Evolutionary conservation across 2,888 invertebrate genomes (phyloP).

Genomic region (Tanytarsus gracilentus): DNA sequence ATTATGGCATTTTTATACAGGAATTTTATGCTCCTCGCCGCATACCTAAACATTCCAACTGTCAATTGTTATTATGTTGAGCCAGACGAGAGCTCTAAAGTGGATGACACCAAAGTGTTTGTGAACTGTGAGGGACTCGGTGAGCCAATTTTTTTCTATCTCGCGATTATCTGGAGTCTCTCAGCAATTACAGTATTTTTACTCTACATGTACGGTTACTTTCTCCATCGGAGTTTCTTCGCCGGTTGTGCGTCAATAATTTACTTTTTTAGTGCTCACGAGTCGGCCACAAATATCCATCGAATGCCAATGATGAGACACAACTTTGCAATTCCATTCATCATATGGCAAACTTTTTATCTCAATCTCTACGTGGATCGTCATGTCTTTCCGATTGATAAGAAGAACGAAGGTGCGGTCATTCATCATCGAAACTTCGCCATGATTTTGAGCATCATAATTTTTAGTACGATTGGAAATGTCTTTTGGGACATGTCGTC

Average conservation of each 20-base stretch:
- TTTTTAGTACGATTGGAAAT: constrained; percentile 38
- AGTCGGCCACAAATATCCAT: constrained; percentile 72
- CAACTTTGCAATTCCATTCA: constrained; percentile 74
- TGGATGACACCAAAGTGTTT: constrained; percentile 49
- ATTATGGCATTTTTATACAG: constrained; percentile 38
- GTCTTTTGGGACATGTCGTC: constrained; percentile 75
- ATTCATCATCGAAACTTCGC: constrained; percentile 30
- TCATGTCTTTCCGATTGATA: constrained; percentile 31
- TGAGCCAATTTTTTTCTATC: constrained; percentile 73
- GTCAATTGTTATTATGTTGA: constrained; percentile 46
- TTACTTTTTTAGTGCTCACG: constrained; percentile 73
- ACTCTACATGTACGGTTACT: constrained; percentile 54
- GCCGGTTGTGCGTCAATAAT: constrained; percentile 64
- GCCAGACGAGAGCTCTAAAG: constrained; percentile 44
- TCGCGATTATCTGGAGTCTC: constrained; percentile 64
- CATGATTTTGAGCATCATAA: constrained; percentile 36
- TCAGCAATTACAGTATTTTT: constrained; percentile 62
- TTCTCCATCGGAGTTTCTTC: constrained; percentile 53
- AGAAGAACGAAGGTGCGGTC: no score
- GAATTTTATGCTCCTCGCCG: constrained; percentile 31
- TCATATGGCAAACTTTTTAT: constrained; percentile 63
- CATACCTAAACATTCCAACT: constrained; percentile 31
- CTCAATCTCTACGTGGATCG: constrained; percentile 49
- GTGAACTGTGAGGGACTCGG: constrained; percentile 71
- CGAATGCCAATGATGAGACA: constrained; percentile 81